phyloP scores from a whole-genome alignment of 2,113 vertebrate genomes.

The Megaleporinus macrocephalus region DNA sequence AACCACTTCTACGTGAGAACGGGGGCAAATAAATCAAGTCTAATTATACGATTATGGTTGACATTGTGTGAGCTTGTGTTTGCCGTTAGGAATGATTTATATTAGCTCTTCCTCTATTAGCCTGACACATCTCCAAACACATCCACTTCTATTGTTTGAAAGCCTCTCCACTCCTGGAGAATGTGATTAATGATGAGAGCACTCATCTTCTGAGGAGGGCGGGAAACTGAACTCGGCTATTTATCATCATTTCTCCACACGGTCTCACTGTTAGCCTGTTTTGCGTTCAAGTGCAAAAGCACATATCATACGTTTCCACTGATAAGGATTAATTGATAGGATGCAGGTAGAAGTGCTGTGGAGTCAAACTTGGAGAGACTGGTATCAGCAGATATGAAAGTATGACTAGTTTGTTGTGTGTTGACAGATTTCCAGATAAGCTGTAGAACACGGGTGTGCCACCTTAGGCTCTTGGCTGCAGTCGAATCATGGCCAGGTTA shows the following conservation, averaged over 20 bases:
- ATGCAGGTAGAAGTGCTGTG: neutral
- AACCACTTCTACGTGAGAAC: conserved; percentile 43
- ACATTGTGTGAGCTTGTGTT: conserved; percentile 42
- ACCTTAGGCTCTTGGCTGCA: neutral
- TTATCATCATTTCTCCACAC: conserved; percentile 36
- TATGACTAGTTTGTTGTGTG: neutral
- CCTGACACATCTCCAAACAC: conserved; percentile 25
- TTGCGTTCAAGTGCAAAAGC: conserved; percentile 30
- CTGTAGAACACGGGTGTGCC: neutral
- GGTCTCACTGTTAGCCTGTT: conserved; percentile 30
- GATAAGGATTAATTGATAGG: conserved; percentile 1
- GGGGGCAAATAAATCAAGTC: conserved; percentile 54
- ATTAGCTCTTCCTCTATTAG: conserved; percentile 46
- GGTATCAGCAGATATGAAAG: conserved; percentile 11
- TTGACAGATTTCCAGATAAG: neutral
- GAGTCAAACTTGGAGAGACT: neutral
- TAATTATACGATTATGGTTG: conserved; percentile 56
- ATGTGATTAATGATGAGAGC: conserved; percentile 43
- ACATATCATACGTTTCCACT: conserved; percentile 21
- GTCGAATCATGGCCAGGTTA: neutral
- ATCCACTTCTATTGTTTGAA: conserved; percentile 44
- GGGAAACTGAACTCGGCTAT: conserved; percentile 24
- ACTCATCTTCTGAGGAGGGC: conserved; percentile 21
- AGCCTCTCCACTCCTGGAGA: conserved; percentile 23
- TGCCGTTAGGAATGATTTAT: conserved; percentile 49